phyloP scores from a whole-genome alignment of 2,113 vertebrate genomes.

The Amazona guildingii region DNA sequence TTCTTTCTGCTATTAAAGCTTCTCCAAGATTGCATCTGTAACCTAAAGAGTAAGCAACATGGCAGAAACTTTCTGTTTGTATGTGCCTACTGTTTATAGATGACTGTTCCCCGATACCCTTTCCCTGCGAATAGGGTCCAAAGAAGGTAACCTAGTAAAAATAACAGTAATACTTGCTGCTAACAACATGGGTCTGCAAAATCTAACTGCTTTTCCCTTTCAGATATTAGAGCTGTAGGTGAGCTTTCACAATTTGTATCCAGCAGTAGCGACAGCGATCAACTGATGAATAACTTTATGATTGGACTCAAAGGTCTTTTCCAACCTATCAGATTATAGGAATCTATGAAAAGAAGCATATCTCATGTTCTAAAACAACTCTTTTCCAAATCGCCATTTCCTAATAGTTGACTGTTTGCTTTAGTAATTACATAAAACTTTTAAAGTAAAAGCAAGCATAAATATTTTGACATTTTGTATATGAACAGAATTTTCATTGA shows the following conservation, averaged over 20 bases:
- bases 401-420: neutral
- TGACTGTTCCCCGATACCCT: neutral
- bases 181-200: neutral
- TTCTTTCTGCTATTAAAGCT: neutral
- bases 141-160: neutral
- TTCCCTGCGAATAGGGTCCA: neutral
- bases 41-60: neutral
- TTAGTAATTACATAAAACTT: neutral
- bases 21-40: neutral
- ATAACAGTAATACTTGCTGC: neutral
- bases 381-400: neutral
- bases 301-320: neutral
- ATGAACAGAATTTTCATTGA: constrained; percentile 12
- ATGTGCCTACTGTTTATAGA: neutral
- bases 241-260: neutral
- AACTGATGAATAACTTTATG: accelerated
- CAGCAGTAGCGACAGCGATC: neutral
- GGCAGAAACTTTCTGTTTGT: neutral
- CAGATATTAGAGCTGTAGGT: neutral
- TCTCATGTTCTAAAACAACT: neutral
- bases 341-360: neutral
- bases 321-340: neutral
- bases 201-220: neutral
- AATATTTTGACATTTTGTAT: constrained; percentile 58
- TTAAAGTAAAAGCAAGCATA: constrained; percentile 31